Base-by-base conservation (phyloP, 2,888 invertebrate species). In the Anoncus sp. region DNA sequence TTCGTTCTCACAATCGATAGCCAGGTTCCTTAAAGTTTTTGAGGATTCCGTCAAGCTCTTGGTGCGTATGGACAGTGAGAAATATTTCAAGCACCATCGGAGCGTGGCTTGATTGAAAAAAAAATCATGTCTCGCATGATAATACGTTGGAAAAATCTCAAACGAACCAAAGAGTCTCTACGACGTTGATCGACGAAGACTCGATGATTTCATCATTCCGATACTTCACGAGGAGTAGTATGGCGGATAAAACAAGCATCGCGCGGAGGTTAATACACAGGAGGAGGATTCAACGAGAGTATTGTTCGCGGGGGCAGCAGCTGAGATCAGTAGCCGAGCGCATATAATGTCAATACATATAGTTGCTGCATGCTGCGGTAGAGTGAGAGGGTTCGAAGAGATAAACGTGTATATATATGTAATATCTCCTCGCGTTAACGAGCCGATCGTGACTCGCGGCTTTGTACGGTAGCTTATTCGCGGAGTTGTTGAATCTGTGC, bases 361-460 rank as follows among this genome's bases (percentile, higher is more conserved):
- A n/a, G n/a, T n/a, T n/a, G n/a, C n/a, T n/a, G n/a, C n/a, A n/a
- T n/a, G n/a, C n/a, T n/a, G n/a, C 38, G 40, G 18, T 43, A 43
- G 27, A 53, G 57, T 0, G 38, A 57, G 69, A 57, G 69, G 49
- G 69, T 45, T 40, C 35, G 69, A 71, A 71, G 71, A 75, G 73
- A 70, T 40, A 40, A 53, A 60, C 59, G 73, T 71, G 66, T 55
- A 69, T 47, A n/a, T n/a, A n/a, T n/a, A n/a, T n/a, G n/a, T n/a
- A n/a, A n/a, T n/a, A n/a, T 7, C 14, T 62, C 66, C 62, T 75
- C 66, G 65, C 78, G 78, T 83, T 88, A 90, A 90, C 90, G 86
- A 90, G 90, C 84, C 84, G 87, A 84, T 90, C 90, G 90, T 90
- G 90, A 90, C 90, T 88, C 83, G 86, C 85, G 82, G 82, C 84